phyloP scores from a whole-genome alignment of 2,113 vertebrate genomes.

The Colius striatus region DNA sequence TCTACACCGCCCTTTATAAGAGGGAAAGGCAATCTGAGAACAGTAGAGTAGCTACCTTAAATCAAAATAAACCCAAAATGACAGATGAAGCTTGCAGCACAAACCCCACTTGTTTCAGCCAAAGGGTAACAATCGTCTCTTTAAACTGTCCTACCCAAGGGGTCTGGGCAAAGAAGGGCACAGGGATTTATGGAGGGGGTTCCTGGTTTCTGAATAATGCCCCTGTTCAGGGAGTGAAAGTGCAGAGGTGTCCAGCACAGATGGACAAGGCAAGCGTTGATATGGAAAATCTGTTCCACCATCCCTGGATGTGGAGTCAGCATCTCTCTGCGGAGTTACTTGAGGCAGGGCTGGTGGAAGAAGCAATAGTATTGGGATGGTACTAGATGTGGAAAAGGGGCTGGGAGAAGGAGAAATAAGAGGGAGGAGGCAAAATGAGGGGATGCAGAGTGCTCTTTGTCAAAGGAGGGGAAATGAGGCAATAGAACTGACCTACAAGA shows the following conservation, averaged over 20 bases:
- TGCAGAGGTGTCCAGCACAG: neutral
- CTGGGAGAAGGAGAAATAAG: neutral
- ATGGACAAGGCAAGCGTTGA: neutral
- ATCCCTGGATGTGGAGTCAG: neutral
- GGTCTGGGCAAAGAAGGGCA: neutral
- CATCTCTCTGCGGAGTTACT: neutral
- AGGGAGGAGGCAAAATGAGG: neutral
- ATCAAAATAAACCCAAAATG: slow-evolving; percentile 12
- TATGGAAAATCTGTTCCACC: neutral
- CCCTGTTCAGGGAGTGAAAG: neutral
- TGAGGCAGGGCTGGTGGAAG: neutral
- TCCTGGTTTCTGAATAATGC: neutral
- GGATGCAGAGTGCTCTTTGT: neutral
- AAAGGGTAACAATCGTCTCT: neutral
- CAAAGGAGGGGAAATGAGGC: neutral
- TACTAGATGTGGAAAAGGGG: neutral
- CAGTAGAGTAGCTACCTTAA: neutral
- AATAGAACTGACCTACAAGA: neutral
- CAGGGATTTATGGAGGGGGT: neutral
- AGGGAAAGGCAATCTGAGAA: neutral
- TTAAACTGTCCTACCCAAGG: neutral
- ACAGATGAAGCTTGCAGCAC: neutral
- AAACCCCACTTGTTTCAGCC: slow-evolving; percentile 35
- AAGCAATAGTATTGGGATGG: neutral
- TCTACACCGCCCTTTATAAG: neutral